phyloP scores from a whole-genome alignment of 2,888 invertebrate genomes.

The Epinotia bilunana region DNA sequence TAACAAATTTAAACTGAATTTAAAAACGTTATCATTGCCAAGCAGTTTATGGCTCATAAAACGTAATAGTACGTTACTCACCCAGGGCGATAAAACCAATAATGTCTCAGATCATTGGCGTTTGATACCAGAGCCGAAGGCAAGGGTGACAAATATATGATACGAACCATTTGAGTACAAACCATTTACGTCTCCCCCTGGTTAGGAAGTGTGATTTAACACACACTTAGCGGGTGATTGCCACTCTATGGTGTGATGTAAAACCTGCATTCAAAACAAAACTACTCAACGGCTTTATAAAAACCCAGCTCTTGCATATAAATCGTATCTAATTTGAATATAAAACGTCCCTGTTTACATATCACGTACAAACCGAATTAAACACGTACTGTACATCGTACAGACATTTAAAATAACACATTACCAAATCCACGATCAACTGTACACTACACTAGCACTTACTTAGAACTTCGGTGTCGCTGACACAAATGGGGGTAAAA shows the following conservation, averaged over 20 bases:
- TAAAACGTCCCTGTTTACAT: constrained; percentile 7
- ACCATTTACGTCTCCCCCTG: too few relatives aligned
- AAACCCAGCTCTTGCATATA: constrained; percentile 11
- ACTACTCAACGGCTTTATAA: background rate
- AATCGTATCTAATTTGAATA: constrained; percentile 18
- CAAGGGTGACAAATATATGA: too few relatives aligned
- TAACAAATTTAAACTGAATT: background rate
- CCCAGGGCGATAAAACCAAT: too few relatives aligned
- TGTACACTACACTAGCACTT: constrained; percentile 42
- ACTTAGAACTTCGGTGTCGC: constrained; percentile 38
- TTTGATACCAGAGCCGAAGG: too few relatives aligned
- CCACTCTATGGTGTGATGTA: too few relatives aligned
- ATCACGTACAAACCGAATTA: constrained; percentile 30
- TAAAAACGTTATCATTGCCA: background rate
- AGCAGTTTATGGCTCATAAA: background rate
- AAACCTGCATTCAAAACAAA: background rate
- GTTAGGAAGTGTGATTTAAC: too few relatives aligned
- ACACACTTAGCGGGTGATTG: too few relatives aligned
- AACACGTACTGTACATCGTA: constrained; percentile 11
- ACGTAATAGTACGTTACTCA: too few relatives aligned
- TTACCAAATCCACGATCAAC: constrained; percentile 34
- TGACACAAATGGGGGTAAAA: constrained; percentile 13
- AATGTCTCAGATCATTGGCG: too few relatives aligned
- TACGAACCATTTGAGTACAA: too few relatives aligned
- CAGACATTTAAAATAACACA: constrained; percentile 20